These are phyloP conservation scores for Agrochola litura DNA, from an alignment of 2,888 invertebrate genomes.

Conservation along the genomic window DNA sequence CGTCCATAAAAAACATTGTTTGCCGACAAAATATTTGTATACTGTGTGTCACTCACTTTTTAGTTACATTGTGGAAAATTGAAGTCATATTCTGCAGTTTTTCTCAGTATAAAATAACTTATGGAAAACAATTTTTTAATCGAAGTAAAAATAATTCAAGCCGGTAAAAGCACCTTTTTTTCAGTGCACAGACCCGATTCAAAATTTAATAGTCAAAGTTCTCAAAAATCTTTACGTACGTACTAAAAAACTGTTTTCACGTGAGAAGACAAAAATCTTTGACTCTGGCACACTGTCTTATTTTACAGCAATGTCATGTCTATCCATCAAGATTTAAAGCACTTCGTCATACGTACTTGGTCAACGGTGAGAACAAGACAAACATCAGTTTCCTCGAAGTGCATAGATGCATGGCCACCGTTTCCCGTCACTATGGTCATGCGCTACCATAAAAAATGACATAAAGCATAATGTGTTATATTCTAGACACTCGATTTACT, in stretches of 20 bases:
- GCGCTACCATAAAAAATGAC: constrained; percentile 20
- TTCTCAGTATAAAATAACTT: not conserved
- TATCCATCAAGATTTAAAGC: not conserved
- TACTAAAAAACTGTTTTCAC: not conserved
- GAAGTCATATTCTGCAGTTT: not conserved
- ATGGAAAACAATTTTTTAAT: too few species aligned
- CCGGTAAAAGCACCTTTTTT: not conserved
- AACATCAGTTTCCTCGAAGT: constrained; percentile 18
- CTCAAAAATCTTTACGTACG: not conserved
- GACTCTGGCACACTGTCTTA: not conserved
- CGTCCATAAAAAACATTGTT: constrained; percentile 50
- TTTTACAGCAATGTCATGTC: not conserved
- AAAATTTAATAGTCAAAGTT: not conserved
- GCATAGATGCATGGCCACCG: constrained; percentile 5
- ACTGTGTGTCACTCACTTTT: constrained; percentile 25
- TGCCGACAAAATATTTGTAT: constrained; percentile 43
- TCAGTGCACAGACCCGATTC: not conserved
- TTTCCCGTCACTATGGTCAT: constrained; percentile 30
- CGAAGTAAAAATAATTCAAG: too few species aligned
- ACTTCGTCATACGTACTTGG: not conserved
- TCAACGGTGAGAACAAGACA: constrained; percentile 18
- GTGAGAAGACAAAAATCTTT: not conserved
- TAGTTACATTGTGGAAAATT: not conserved
- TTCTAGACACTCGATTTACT: constrained; percentile 8
- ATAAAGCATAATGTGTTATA: constrained; percentile 16